Percentiles rank a stretch among this genome's conserved stretches.
Evolutionary conservation across 1,140 invertebrate species (phyloP).

Genomic region (Cydia pomonella): DNA sequence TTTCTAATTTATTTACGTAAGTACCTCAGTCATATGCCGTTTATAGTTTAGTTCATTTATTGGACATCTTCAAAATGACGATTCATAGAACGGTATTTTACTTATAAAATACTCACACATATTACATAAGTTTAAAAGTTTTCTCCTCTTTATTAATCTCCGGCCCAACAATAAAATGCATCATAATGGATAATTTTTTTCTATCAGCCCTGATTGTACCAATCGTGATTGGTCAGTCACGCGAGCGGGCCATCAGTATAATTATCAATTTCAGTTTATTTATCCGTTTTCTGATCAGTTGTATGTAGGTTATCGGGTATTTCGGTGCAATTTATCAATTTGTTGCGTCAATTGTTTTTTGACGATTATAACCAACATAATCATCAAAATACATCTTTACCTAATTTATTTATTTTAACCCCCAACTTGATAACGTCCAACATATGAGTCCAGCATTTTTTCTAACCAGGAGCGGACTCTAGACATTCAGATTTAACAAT

Average conservation of each 20-base stretch:
- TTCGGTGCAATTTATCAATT: background rate
- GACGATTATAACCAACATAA: background rate
- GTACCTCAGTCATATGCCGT: too few species aligned
- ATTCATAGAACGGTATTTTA: too few species aligned
- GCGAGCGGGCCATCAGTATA: slow-evolving; percentile 1
- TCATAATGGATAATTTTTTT: background rate
- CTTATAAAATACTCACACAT: too few species aligned
- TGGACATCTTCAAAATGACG: too few species aligned
- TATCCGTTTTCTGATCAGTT: background rate
- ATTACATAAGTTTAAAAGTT: background rate
- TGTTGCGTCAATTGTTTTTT: background rate
- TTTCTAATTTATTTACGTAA: too few species aligned
- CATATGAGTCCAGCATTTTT: too few species aligned
- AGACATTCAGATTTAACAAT: too few species aligned
- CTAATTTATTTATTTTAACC: background rate
- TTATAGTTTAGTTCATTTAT: too few species aligned
- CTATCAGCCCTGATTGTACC: background rate
- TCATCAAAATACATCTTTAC: too few species aligned
- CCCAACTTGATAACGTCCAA: too few species aligned
- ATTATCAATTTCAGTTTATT: slow-evolving; percentile 9
- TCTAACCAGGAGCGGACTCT: too few species aligned
- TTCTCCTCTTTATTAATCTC: too few species aligned
- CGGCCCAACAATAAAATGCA: background rate
- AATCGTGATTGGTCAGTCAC: background rate
- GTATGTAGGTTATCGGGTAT: background rate